phyloP scores from a whole-genome alignment of 2,113 vertebrate species.

The Lycaon pictus region DNA sequence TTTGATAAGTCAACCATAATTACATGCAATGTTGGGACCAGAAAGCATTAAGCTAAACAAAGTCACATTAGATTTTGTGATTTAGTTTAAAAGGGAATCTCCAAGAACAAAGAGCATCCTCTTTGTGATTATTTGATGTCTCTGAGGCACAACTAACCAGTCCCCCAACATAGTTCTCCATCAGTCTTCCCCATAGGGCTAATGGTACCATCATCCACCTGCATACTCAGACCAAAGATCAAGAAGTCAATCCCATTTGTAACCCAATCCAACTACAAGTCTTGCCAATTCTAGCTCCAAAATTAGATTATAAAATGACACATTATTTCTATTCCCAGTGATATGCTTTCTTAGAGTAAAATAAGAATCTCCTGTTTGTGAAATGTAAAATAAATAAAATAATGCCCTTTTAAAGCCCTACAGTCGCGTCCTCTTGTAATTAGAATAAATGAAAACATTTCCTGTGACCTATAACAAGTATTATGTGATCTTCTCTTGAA shows the following conservation, averaged over 20 bases:
- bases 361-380: background rate
- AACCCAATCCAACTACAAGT: background rate
- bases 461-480: background rate
- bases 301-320: background rate
- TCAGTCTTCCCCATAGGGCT: background rate
- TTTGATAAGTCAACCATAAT: background rate
- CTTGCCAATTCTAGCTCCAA: background rate
- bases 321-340: background rate
- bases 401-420: background rate
- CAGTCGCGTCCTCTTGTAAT: slow-evolving; percentile 49
- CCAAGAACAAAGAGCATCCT: background rate
- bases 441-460: slow-evolving; percentile 33
- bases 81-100: background rate
- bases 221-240: background rate
- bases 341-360: background rate
- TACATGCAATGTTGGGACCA: background rate
- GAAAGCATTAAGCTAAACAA: background rate
- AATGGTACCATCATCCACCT: background rate
- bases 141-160: background rate
- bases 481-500: background rate
- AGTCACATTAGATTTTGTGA: background rate
- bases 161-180: background rate
- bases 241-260: background rate
- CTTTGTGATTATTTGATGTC: background rate
- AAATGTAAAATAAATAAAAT: slow-evolving; percentile 20